A percentile compares a stretch with the other conserved stretches of the same genome.
phyloP scores from a whole-genome alignment of 2,113 vertebrate genomes.

The Perccottus glenii region DNA sequence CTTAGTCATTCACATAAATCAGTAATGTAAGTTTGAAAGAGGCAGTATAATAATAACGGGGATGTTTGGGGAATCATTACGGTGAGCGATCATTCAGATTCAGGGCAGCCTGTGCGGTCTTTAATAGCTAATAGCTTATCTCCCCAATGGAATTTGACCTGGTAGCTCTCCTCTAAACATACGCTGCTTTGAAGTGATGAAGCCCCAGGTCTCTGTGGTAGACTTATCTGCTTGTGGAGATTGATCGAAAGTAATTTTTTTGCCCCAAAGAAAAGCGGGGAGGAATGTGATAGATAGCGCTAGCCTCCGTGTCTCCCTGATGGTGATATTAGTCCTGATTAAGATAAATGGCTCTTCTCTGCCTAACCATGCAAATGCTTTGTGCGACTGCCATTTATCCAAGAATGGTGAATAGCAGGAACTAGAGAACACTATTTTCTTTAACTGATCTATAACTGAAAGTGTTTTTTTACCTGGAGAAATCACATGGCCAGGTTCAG shows the following conservation, averaged over 20 bases:
- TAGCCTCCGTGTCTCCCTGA: conserved; percentile 61
- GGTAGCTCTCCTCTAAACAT: conserved; percentile 41
- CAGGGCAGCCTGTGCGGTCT: conserved; percentile 50
- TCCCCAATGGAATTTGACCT: conserved; percentile 54
- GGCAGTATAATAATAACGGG: conserved; percentile 13
- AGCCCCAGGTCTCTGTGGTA: conserved; percentile 53
- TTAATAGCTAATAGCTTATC: conserved; percentile 56
- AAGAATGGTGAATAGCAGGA: conserved; percentile 30
- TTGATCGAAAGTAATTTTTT: conserved; percentile 69
- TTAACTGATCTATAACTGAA: conserved; percentile 27
- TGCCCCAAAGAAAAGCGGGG: conserved; percentile 59
- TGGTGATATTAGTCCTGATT: conserved; percentile 74
- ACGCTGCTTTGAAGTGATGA: conserved; percentile 59
- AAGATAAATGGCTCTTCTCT: conserved; percentile 67
- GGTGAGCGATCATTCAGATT: conserved; percentile 46
- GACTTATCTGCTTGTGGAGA: conserved; percentile 70
- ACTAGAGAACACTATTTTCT: conserved; percentile 39
- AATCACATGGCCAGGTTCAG: conserved; percentile 31
- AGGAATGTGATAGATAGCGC: conserved; percentile 61
- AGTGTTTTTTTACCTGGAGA: conserved; percentile 15
- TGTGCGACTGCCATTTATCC: conserved; percentile 53
- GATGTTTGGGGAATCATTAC: conserved; percentile 39
- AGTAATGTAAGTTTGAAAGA: conserved; percentile 34
- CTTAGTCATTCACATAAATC: conserved; percentile 37
- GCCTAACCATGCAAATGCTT: conserved; percentile 67